phyloP scores from a whole-genome alignment of 2,797 vertebrate genomes.

The Hippoglossus hippoglossus region DNA sequence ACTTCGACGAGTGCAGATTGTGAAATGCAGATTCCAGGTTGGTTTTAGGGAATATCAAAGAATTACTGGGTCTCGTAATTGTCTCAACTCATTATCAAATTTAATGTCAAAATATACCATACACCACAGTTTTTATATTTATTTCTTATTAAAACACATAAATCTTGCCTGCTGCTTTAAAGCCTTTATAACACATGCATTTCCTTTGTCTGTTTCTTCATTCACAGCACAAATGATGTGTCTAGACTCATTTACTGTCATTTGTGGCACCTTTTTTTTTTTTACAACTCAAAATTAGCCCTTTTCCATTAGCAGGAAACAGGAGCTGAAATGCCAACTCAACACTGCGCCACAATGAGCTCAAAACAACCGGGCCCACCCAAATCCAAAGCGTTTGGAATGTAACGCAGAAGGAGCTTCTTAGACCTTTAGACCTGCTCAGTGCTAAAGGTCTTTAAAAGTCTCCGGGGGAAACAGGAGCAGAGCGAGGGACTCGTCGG shows the following conservation, averaged over 20 bases:
- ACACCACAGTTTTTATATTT: background rate
- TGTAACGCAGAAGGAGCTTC: background rate
- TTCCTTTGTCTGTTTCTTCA: conserved; percentile 21
- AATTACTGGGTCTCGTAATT: conserved; percentile 14
- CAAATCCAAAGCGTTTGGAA: conserved; percentile 32
- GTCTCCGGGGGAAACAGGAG: conserved; percentile 33
- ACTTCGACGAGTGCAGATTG: conserved; percentile 38
- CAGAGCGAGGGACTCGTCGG: background rate
- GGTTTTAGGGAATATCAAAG: conserved; percentile 13
- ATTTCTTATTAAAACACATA: background rate
- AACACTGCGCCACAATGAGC: conserved; percentile 53
- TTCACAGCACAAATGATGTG: conserved; percentile 61
- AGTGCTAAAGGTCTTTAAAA: conserved; percentile 41
- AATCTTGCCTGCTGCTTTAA: conserved; percentile 5
- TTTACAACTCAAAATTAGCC: conserved; percentile 56
- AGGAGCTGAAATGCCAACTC: conserved; percentile 54
- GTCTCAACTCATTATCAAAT: conserved; percentile 4
- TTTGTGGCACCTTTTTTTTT: conserved; percentile 53
- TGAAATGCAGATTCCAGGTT: conserved; percentile 31
- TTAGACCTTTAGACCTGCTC: background rate
- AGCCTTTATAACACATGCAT: background rate
- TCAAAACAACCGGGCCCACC: conserved; percentile 43
- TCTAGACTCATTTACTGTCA: conserved; percentile 68
- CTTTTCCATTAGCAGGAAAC: conserved; percentile 66
- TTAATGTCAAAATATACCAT: no score